phyloP scores from a whole-genome alignment of 1,140 invertebrate genomes.

The Drosophila dunni region DNA sequence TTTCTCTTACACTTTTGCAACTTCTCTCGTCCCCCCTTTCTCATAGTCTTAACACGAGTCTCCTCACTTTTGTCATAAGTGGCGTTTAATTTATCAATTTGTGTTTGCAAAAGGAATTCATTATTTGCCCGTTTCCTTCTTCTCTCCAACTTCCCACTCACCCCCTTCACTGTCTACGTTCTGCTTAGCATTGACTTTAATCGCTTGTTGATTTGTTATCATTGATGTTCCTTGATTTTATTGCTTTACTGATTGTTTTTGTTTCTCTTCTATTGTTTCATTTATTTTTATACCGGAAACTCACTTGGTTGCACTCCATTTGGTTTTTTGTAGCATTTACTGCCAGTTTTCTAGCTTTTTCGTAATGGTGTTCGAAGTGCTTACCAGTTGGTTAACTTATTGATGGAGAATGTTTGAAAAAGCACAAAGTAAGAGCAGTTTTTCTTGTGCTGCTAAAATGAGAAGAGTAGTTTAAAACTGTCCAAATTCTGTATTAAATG shows the following conservation, averaged over 20 bases:
- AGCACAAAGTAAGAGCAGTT: too few relatives aligned
- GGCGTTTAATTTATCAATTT: constrained; percentile 83
- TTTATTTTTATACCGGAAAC: constrained; percentile 41
- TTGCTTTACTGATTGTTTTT: constrained; percentile 28
- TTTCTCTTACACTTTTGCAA: constrained; percentile 36
- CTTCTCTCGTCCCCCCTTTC: constrained; percentile 1
- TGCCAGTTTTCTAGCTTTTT: constrained; percentile 8
- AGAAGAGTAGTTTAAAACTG: too few relatives aligned
- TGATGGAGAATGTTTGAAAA: too few relatives aligned
- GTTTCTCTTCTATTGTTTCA: constrained; percentile 34
- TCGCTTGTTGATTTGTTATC: constrained; percentile 75
- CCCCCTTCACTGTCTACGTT: neutral
- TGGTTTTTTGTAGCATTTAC: neutral
- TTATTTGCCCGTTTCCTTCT: constrained; percentile 53
- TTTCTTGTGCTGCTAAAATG: too few relatives aligned
- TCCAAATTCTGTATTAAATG: too few relatives aligned
- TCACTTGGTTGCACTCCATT: constrained; percentile 55
- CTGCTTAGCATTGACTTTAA: constrained; percentile 64
- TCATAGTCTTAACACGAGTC: constrained; percentile 6
- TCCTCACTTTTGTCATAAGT: constrained; percentile 59
- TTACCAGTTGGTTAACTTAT: constrained; percentile 11
- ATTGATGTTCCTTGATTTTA: constrained; percentile 33
- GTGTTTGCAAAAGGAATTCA: constrained; percentile 80
- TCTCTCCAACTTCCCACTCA: neutral
- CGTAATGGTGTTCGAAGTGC: constrained; percentile 55